Base-by-base conservation (phyloP, 2,113 vertebrate genomes). In the Phrynosoma platyrhinos region DNA sequence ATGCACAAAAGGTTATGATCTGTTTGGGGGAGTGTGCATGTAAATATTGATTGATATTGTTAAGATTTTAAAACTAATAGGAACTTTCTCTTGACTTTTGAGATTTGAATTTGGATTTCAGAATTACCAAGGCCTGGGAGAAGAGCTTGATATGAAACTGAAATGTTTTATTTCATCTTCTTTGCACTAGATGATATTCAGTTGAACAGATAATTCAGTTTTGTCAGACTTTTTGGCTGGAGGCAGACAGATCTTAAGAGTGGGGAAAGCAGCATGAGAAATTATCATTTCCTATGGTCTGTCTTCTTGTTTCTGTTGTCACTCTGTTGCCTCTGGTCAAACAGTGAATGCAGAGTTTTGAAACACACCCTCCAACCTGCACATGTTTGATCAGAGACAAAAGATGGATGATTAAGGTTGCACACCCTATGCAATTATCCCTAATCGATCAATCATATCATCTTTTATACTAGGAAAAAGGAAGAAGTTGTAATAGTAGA, bases 41-140 rank as follows among this genome's bases (percentile, higher is more conserved):
- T n/a, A 85, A 80, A 53, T 86, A 90, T 87, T 83, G 71, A 78
- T 74, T 87, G 53, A 2, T 53, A 80, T 90, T 79, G 79, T 62
- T 69, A 82, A 36, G 14, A 36, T 85, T 58, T 77, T 82, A 84
- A 1, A 40, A 71, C 78, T 25, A 36, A 62, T 1, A 27, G 20
- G n/a, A 58, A 40, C 14, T 27, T 86, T 71, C 55, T 64, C 36
- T 40, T 58, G 2, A 20, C 4, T 81, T 58, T 71, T n/a, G 32
- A 71, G 3, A 71, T 36, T 23, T 40, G 53, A 36, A 36, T 40
- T 64, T 87, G 82, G 47, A 47, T 81, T 58, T 58, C 16, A 4
- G 12, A 9, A 1, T 13, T 16, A 72, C 9, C 21, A 10, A 18
- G 20, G 52, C 47, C 27, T n/a, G 16, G 55, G 55, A 42, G 52